phyloP scores from a whole-genome alignment of 2,888 invertebrate genomes.

The Epinotia nisella region DNA sequence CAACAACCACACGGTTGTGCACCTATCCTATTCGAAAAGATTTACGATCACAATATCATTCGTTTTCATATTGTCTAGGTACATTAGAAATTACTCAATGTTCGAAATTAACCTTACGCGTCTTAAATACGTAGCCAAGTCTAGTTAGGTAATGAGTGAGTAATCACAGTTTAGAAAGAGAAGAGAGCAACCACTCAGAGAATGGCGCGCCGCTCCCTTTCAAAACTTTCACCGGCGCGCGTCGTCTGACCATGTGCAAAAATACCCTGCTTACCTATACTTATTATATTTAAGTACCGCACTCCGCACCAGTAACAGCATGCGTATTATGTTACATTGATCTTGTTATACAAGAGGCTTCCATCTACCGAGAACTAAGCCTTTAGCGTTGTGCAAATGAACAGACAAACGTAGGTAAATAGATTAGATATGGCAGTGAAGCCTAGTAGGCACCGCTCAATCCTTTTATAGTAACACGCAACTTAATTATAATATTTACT shows the following conservation, averaged over 20 bases:
- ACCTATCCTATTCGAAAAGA: too few relatives aligned
- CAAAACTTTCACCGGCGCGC: constrained; percentile 36
- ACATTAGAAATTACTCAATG: constrained; percentile 5
- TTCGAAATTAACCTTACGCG: constrained; percentile 1
- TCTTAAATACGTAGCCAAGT: neutral
- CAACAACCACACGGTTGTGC: neutral
- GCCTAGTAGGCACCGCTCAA: constrained; percentile 61
- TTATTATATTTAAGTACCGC: neutral
- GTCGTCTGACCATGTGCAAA: constrained; percentile 17
- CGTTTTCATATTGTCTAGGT: constrained; percentile 11
- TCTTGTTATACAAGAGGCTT: constrained; percentile 40
- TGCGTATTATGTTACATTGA: constrained; percentile 16
- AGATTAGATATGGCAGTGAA: constrained; percentile 58
- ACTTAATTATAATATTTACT: neutral
- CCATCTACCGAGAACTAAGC: constrained; percentile 36
- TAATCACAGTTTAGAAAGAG: constrained; percentile 24
- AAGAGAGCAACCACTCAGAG: constrained; percentile 30
- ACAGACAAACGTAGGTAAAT: constrained; percentile 35
- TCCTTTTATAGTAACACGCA: constrained; percentile 60
- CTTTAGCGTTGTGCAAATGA: constrained; percentile 29
- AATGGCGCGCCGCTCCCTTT: constrained; percentile 28
- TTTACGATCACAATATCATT: neutral
- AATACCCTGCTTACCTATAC: constrained; percentile 9
- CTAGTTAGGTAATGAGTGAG: constrained; percentile 1
- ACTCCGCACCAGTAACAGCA: too few relatives aligned